These are phyloP conservation scores for Drosophila pandora DNA, from an alignment of 1,140 invertebrate species.

Conservation along the genomic window DNA sequence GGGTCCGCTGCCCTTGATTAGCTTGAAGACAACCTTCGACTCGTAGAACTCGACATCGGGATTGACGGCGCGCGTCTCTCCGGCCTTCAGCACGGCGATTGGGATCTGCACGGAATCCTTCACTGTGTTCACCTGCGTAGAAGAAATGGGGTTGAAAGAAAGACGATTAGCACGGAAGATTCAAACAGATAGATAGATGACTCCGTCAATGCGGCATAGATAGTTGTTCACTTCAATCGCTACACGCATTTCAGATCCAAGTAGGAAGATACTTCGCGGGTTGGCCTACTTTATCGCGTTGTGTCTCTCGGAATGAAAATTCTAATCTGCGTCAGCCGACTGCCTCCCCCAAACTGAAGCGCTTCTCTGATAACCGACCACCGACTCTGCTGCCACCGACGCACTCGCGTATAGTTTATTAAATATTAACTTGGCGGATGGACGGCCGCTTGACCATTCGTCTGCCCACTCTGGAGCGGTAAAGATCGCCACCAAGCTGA, in stretches of 20 bases:
- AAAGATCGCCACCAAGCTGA: slow-evolving; percentile 13
- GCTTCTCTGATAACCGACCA: slow-evolving; percentile 22
- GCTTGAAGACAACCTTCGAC: slow-evolving; percentile 91
- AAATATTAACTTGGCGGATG: slow-evolving; percentile 17
- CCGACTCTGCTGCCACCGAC: slow-evolving; percentile 14
- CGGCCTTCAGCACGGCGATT: slow-evolving; percentile 90
- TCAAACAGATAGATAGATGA: slow-evolving; percentile 2
- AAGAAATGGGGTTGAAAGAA: neutral
- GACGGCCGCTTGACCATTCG: slow-evolving; percentile 37
- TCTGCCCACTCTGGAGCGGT: slow-evolving; percentile 28
- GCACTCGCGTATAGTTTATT: slow-evolving; percentile 17
- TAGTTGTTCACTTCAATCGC: slow-evolving; percentile 19
- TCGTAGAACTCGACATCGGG: slow-evolving; percentile 93
- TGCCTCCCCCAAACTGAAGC: slow-evolving; percentile 25
- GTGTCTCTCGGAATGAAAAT: slow-evolving; percentile 6
- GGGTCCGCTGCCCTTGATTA: slow-evolving; percentile 89
- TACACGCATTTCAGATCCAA: slow-evolving; percentile 25
- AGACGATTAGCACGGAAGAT: slow-evolving; percentile 6
- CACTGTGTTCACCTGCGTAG: slow-evolving; percentile 90
- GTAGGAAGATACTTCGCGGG: neutral
- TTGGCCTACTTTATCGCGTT: slow-evolving; percentile 33
- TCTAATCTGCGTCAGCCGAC: slow-evolving; percentile 30
- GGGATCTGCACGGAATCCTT: slow-evolving; percentile 91
- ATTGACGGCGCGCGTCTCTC: slow-evolving; percentile 90
- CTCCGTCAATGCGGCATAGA: slow-evolving; percentile 6